phyloP scores from a whole-genome alignment of 2,113 vertebrate genomes.

The Cololabis saira region DNA sequence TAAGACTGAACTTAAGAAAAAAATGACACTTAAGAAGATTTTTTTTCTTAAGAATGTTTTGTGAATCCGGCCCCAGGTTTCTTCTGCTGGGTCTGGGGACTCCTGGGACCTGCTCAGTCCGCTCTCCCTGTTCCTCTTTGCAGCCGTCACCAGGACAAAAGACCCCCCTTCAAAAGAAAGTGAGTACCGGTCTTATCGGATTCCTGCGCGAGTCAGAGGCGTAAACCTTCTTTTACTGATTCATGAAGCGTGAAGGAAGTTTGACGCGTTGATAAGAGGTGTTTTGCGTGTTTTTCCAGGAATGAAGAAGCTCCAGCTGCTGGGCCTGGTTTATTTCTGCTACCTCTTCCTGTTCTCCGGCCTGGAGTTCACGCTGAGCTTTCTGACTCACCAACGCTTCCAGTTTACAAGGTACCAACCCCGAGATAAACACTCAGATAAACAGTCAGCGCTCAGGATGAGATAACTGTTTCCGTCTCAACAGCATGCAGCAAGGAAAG shows the following conservation, averaged over 20 bases:
- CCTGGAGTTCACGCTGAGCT: conserved; percentile 93
- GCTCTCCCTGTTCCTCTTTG: conserved; percentile 88
- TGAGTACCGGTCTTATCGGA: conserved; percentile 49
- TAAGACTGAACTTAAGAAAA: no score
- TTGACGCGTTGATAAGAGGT: background rate
- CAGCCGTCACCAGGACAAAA: conserved; percentile 83
- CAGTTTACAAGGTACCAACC: conserved; percentile 89
- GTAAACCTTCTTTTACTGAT: background rate
- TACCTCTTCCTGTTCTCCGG: conserved; percentile 98
- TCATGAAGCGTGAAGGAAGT: conserved; percentile 4
- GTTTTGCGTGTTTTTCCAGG: conserved; percentile 70
- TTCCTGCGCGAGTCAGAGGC: background rate
- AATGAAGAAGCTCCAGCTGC: conserved; percentile 83
- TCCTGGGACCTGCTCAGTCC: conserved; percentile 88
- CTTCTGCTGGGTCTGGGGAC: conserved; percentile 76
- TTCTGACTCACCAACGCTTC: conserved; percentile 95
- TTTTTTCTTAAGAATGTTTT: no score
- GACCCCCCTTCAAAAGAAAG: conserved; percentile 81
- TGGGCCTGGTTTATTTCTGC: conserved; percentile 91
- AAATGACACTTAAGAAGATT: no score
- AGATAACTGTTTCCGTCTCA: conserved; percentile 9
- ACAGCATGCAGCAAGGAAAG: conserved; percentile 96
- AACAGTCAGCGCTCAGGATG: background rate
- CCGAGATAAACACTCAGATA: conserved; percentile 2
- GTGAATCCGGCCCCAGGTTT: no score